Percentiles rank a stretch among this genome's conserved stretches.
Conservation (phyloP, 2,113 vertebrate genomes). For the Callaeas wilsoni region DNA sequence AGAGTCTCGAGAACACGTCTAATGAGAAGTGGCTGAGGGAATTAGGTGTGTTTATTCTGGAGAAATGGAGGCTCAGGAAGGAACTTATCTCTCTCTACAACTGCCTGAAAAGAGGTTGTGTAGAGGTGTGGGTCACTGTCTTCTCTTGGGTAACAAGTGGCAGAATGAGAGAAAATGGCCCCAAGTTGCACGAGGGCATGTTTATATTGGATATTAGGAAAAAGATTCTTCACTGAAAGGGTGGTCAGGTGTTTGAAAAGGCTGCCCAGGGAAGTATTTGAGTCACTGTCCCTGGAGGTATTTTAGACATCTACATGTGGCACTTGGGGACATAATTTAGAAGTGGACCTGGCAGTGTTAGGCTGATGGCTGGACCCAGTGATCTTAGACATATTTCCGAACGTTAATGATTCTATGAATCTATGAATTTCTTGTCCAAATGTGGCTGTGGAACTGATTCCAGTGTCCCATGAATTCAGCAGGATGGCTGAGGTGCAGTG, state of each 20-base stretch:
- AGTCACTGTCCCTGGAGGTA: not conserved
- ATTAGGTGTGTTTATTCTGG: not conserved
- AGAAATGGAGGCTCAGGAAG: not conserved
- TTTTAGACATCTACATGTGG: not conserved
- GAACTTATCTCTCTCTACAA: not conserved
- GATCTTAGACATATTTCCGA: not conserved
- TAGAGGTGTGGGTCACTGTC: accelerated
- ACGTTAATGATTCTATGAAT: not conserved
- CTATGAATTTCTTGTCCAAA: not conserved
- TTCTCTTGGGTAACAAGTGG: not conserved
- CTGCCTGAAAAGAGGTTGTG: not conserved
- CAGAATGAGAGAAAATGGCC: not conserved
- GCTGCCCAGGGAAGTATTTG: not conserved
- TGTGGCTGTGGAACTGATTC: not conserved
- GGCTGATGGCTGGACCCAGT: not conserved
- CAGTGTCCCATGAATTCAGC: not conserved
- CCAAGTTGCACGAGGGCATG: not conserved
- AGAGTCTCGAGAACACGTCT: not conserved
- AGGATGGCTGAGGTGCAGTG: not conserved
- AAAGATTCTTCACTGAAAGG: not conserved
- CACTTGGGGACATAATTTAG: not conserved
- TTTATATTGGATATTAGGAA: not conserved
- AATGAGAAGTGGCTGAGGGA: not conserved
- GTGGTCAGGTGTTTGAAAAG: not conserved
- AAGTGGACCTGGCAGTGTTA: not conserved